phyloP scores from a whole-genome alignment of 2,113 vertebrate species.

The Apeltes quadracus region DNA sequence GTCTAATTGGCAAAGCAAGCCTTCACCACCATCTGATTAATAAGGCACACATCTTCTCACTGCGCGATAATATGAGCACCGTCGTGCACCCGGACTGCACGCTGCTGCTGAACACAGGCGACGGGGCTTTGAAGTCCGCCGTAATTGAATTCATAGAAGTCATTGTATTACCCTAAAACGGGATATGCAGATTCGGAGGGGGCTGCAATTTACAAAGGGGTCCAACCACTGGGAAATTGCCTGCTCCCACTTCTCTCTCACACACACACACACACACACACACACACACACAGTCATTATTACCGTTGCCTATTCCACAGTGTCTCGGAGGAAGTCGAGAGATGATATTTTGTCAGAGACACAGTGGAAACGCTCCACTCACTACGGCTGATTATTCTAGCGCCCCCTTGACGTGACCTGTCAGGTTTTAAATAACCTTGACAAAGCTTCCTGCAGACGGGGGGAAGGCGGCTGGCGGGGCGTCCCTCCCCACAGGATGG shows the following conservation, averaged over 20 bases:
- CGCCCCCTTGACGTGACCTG: conserved; percentile 37
- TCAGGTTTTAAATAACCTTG: conserved; percentile 42
- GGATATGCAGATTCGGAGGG: conserved; percentile 57
- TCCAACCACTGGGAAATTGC: conserved; percentile 47
- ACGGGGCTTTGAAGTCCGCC: conserved; percentile 62
- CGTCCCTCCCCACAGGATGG: conserved; percentile 1
- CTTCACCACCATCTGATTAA: conserved; percentile 26
- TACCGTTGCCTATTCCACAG: conserved; percentile 51
- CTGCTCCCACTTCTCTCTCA: conserved; percentile 8
- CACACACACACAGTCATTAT: conserved; percentile 38
- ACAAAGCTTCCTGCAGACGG: conserved; percentile 16
- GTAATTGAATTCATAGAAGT: conserved; percentile 73
- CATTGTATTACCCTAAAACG: conserved; percentile 63
- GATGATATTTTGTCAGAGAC: conserved; percentile 33
- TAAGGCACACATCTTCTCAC: conserved; percentile 19
- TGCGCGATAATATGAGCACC: conserved; percentile 26
- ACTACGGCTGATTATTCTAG: conserved; percentile 49
- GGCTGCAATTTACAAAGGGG: conserved; percentile 55
- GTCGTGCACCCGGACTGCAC: background rate
- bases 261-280: conserved; percentile 1
- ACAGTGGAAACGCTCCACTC: conserved; percentile 15
- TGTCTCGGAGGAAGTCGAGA: conserved; percentile 16
- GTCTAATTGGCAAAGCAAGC: conserved; percentile 32
- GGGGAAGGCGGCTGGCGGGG: background rate
- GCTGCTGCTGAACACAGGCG: conserved; percentile 52